phyloP scores from a whole-genome alignment of 2,113 vertebrate species.

The Vanacampus margaritifer region DNA sequence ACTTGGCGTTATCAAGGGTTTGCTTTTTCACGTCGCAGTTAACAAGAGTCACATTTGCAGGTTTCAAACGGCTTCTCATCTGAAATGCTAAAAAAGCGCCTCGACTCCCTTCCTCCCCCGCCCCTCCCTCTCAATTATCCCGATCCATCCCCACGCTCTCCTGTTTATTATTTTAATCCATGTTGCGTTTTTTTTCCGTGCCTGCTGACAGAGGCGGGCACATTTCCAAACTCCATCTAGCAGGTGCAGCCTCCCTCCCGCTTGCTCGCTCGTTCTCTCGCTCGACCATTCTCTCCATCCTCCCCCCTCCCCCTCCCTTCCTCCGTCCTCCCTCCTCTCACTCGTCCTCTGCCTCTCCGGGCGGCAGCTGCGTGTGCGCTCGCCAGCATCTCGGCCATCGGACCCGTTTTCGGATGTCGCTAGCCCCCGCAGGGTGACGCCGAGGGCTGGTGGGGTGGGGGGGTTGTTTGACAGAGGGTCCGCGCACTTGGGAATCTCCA shows the following conservation, averaged over 20 bases:
- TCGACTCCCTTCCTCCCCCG: neutral
- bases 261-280: neutral
- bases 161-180: neutral
- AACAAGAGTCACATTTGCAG: too few species aligned
- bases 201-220: constrained; percentile 2
- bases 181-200: neutral
- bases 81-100: neutral
- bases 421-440: constrained; percentile 7
- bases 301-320: constrained; percentile 11
- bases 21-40: too few species aligned
- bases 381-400: constrained; percentile 44
- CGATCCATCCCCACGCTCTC: neutral
- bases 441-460: neutral
- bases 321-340: constrained; percentile 22
- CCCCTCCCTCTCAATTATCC: too few species aligned
- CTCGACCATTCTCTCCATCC: neutral
- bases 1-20: too few species aligned
- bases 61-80: too few species aligned
- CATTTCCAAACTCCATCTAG: neutral
- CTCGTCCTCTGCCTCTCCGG: constrained; percentile 57
- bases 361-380: constrained; percentile 47
- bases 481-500: constrained; percentile 41
- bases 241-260: neutral
- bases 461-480: constrained; percentile 10
- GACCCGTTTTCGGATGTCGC: constrained; percentile 43